Evolutionary conservation across 2,113 vertebrate genomes (phyloP).

Genomic region (Falcunculus frontatus): DNA sequence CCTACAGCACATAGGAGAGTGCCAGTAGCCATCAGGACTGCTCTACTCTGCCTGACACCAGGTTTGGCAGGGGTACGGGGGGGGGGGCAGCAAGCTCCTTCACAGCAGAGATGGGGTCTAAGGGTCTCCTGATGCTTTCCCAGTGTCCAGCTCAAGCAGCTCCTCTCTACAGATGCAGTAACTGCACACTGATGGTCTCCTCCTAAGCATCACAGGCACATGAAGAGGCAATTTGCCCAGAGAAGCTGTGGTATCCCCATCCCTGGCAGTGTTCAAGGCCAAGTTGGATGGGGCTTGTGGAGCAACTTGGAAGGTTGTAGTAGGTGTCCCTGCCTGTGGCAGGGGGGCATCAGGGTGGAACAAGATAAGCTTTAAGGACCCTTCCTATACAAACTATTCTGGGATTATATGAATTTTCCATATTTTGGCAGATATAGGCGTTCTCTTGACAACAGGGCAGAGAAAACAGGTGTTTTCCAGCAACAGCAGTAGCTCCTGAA

Average conservation of each 20-base stretch:
- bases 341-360: neutral
- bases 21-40: neutral
- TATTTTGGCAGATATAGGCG: neutral
- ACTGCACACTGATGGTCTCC: neutral
- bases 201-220: neutral
- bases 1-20: neutral
- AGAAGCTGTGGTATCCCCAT: neutral
- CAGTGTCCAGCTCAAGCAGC: neutral
- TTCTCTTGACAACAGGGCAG: neutral
- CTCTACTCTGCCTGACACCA: neutral
- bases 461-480: neutral
- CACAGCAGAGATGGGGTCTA: neutral
- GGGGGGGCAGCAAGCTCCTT: neutral
- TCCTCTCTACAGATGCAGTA: neutral
- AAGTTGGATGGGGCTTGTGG: neutral
- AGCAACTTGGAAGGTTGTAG: neutral
- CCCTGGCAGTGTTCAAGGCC: neutral
- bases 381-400: neutral
- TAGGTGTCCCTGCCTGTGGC: neutral
- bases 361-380: neutral
- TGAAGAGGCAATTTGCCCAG: neutral
- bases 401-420: neutral
- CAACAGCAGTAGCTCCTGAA: neutral
- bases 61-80: rapidly evolving
- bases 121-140: neutral